Conservation (phyloP, 2,888 invertebrate genomes). For the Agriotes lineatus region DNA sequence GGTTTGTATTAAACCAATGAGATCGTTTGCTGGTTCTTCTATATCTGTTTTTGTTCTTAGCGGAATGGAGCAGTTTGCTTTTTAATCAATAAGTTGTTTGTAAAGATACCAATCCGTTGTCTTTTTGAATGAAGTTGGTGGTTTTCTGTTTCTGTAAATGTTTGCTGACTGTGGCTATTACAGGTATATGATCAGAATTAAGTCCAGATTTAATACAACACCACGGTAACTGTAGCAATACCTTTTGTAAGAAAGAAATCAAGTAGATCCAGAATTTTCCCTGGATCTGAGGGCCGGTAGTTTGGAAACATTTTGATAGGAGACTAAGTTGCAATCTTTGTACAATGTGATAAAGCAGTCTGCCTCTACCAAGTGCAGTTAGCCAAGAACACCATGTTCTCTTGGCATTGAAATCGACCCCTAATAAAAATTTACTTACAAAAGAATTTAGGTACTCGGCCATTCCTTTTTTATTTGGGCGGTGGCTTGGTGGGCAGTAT, state of each 20-base stretch:
- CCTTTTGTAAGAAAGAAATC: slow-evolving; percentile 11
- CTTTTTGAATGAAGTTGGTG: slow-evolving; percentile 5
- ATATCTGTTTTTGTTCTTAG: slow-evolving; percentile 10
- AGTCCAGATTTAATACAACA: slow-evolving; percentile 6
- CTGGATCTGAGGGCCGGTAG: background rate
- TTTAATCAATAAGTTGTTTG: background rate
- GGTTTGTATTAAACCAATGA: background rate
- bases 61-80: slow-evolving; percentile 1
- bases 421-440: background rate
- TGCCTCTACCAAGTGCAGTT: slow-evolving; percentile 12
- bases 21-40: slow-evolving; percentile 1
- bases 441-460: background rate
- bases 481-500: background rate
- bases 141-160: slow-evolving; percentile 5
- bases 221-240: background rate
- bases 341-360: slow-evolving; percentile 1
- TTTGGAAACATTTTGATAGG: background rate
- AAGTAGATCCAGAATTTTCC: background rate
- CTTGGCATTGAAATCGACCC: slow-evolving; percentile 5
- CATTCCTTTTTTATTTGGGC: background rate
- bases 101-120: slow-evolving; percentile 13
- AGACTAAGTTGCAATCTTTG: slow-evolving; percentile 1
- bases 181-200: background rate
- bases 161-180: background rate
- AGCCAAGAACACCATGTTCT: background rate